Conservation (phyloP, 2,888 invertebrate genomes). For the Papilio demoleus region DNA sequence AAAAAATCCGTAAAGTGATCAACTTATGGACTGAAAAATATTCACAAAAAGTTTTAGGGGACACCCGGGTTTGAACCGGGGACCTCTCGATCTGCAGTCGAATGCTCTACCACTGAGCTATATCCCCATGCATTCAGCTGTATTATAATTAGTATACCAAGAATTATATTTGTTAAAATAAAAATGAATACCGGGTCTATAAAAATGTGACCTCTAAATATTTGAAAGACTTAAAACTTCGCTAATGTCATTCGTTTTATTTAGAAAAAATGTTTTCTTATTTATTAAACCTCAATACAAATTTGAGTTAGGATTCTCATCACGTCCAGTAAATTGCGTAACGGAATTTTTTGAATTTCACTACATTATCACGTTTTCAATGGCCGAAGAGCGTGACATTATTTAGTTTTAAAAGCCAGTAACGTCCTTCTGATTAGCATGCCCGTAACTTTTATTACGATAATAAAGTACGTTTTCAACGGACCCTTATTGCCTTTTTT, state of each 20-base stretch:
- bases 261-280: neutral
- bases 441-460: conserved; percentile 12
- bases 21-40: too few relatives aligned
- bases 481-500: conserved; percentile 8
- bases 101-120: conserved; percentile 79
- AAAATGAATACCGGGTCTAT: neutral
- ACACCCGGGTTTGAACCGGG: conserved; percentile 79
- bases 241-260: neutral
- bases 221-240: neutral
- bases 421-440: conserved; percentile 17
- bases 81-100: conserved; percentile 78
- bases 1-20: too few relatives aligned
- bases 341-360: neutral
- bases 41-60: conserved; percentile 53
- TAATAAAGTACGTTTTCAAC: conserved; percentile 9
- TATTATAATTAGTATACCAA: neutral
- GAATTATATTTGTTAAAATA: neutral
- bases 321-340: conserved; percentile 14
- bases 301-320: neutral
- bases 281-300: conserved; percentile 5
- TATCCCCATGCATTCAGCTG: conserved; percentile 57
- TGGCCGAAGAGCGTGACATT: neutral
- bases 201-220: neutral
- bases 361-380: neutral
- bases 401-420: conserved; percentile 20